These are phyloP conservation scores for Noturus placidus DNA, from an alignment of 2,113 vertebrate species.

Conservation along the genomic window DNA sequence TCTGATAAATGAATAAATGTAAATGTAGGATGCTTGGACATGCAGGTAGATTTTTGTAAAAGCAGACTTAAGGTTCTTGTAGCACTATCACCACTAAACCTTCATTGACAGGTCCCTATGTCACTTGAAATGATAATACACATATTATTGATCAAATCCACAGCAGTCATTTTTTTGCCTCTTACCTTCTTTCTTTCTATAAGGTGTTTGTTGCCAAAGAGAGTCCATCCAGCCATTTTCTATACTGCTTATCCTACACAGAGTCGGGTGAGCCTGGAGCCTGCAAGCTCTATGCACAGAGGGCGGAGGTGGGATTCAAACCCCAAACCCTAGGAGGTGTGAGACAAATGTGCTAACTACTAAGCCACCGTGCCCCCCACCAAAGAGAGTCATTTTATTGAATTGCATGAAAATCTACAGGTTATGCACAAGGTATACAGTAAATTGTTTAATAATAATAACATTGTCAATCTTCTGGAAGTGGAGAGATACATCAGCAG, in stretches of 20 bases:
- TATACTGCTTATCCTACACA: too few species aligned
- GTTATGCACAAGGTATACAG: not conserved
- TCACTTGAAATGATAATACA: not conserved
- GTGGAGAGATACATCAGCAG: not conserved
- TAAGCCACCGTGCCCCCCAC: too few species aligned
- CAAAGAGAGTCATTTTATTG: not conserved
- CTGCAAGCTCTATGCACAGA: too few species aligned
- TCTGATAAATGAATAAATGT: too few species aligned
- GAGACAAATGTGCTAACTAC: too few species aligned
- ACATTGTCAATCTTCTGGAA: not conserved
- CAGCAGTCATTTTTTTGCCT: too few species aligned
- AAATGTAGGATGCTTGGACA: not conserved
- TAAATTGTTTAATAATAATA: not conserved
- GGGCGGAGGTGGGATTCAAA: too few species aligned
- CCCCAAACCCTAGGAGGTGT: too few species aligned
- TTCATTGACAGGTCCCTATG: not conserved
- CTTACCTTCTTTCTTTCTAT: not conserved
- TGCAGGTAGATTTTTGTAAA: not conserved
- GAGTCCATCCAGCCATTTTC: too few species aligned
- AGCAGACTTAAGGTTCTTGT: not conserved
- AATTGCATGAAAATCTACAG: not conserved
- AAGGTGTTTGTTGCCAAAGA: not conserved
- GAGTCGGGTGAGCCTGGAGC: too few species aligned
- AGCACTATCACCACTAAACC: not conserved
- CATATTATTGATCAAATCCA: not conserved